Base-by-base conservation (phyloP, 2,797 vertebrate genomes). In the Pitangus sulphuratus region DNA sequence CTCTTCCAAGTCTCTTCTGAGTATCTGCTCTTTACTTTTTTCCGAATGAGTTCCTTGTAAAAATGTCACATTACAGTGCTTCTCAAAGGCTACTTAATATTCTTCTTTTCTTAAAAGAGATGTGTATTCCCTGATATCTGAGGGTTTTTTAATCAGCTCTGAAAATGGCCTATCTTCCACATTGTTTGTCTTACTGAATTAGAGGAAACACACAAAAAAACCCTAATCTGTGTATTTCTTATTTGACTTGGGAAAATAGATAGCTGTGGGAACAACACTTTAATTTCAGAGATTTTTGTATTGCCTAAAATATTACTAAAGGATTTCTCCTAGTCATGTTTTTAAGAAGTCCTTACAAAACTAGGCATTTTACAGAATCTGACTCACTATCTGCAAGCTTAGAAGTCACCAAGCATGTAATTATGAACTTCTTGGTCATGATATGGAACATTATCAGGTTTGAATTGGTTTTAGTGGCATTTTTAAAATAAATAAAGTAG, bases 11-110 rank as follows among this genome's bases (percentile, higher is more conserved):
- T 80, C 84, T 93, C 74, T 94, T 95, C 84, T 51, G 82, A 84
- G 26, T 77, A 84, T 74, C 70, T 82, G 72, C 86, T 82, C 74
- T 95, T 97, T 84, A 61, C 89, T 89, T 95, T 91, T 82, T 89
- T 92, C 87, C 84, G 95, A 90, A 88, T 89, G 44, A 96, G 75
- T 85, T 91, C 75, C 94, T 91, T 94, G 78, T 93, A 91, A 91
- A 95, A 94, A 95, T 89, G 33, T 71, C 92, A 94, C 51, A 90
- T 53, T 74, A 47, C 71, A 86, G 58, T 0, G 0, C 45, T 89
- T 60, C 72, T 97, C 75, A 82, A 76, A 90, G 79, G 33, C 68
- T 91, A 74, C 75, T 96, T 95, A 88, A 93, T 92, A 94, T 79
- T 91, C 62, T 58, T 71, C 40, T 97, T 96, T 93, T 95, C 84